Percentiles rank a stretch among this genome's conserved stretches.
Evolutionary conservation across 2,113 vertebrate genomes (phyloP).

Genomic region (Psettodes erumei): DNA sequence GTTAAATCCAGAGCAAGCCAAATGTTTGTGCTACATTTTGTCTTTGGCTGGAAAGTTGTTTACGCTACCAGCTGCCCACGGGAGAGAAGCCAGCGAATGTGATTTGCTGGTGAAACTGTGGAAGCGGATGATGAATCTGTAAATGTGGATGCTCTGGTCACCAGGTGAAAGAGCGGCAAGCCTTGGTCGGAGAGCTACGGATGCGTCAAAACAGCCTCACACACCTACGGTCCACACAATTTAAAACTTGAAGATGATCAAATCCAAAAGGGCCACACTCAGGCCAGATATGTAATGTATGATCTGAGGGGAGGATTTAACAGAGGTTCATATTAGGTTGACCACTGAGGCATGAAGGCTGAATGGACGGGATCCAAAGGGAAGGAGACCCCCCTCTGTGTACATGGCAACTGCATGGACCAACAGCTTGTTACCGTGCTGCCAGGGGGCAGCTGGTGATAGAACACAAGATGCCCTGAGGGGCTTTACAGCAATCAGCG

Average conservation of each 20-base stretch:
- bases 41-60: constrained; percentile 50
- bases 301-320: constrained; percentile 57
- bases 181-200: not conserved
- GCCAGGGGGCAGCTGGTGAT: constrained; percentile 70
- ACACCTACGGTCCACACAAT: constrained; percentile 7
- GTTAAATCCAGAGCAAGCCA: constrained; percentile 40
- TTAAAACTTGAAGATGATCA: constrained; percentile 24
- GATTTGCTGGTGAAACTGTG: constrained; percentile 6
- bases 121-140: constrained; percentile 12
- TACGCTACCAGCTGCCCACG: constrained; percentile 51
- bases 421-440: constrained; percentile 74
- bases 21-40: constrained; percentile 48
- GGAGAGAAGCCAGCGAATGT: constrained; percentile 26
- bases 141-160: not conserved
- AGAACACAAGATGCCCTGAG: constrained; percentile 69
- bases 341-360: constrained; percentile 62
- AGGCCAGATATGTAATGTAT: constrained; percentile 32
- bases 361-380: constrained; percentile 56
- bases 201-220: not conserved
- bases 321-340: constrained; percentile 68
- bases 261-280: constrained; percentile 20
- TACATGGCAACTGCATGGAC: constrained; percentile 69
- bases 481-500: constrained; percentile 72
- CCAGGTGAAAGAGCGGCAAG: not conserved
- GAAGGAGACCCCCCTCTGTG: constrained; percentile 66